Base-by-base conservation (phyloP, 2,113 vertebrate genomes). In the Poeciliopsis occidentalis region DNA sequence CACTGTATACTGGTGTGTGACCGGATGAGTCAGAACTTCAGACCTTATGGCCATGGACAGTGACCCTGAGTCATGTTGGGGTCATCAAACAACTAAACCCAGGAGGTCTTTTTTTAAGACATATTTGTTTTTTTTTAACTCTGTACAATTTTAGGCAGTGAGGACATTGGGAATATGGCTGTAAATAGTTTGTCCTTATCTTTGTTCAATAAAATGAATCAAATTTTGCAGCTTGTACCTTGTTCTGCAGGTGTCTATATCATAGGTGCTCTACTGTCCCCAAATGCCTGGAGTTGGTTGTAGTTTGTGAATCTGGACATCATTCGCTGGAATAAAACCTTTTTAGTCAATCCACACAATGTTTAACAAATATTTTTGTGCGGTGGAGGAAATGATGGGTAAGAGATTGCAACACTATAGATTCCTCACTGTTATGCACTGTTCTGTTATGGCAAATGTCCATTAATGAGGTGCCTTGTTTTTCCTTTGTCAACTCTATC, bases 1-100 rank as follows among this genome's bases (percentile, higher is more conserved):
- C 98, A 65, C 95, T 99, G 79, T 99, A 99, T 92, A 99, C 97
- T 63, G 98, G 98, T n/a, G 98, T 97, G 92, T 99, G 96, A 99
- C 86, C 69, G 70, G 80, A 81, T 44, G 24, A 75, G 24, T n/a
- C 65, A 54, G 22, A 76, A 68, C 80, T 79, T 70, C 83, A 90
- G 85, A 47, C 44, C 17, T 47, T 47, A 85, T 78, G 22, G 51
- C 51, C 72, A 85, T 78, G 89, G 89, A 93, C 91, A 73, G 67
- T 90, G 87, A 89, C 85, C 66, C 76, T 75, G 78, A 79, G 64
- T 63, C 64, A 51, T 34, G 51, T 62, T 39, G 17, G 44, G 69
- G 70, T 27, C 44, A 19, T 54, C 64, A 65, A 62, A 84, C 77
- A 47, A 65, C 62, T 73, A 80, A 87, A 54, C 60, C 73, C 79